Evolutionary conservation across 1,140 invertebrate species (phyloP).

Genomic region (Drosophila tropicalis): DNA sequence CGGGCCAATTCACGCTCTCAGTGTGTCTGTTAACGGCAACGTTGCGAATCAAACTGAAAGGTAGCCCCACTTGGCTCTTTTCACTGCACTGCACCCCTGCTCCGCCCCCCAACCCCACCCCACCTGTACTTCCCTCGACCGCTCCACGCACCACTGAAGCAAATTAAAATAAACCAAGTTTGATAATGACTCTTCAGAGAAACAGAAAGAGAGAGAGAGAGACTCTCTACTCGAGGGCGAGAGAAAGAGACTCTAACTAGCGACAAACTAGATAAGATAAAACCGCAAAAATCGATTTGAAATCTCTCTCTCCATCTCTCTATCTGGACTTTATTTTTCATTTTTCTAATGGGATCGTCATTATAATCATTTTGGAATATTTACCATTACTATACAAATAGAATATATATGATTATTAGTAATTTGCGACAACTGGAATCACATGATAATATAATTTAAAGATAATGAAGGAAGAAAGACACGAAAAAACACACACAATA

Average conservation of each 20-base stretch:
- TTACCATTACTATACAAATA: not conserved
- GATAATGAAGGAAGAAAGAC: not conserved
- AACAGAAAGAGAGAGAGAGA: not conserved
- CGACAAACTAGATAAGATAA: slow-evolving; percentile 62
- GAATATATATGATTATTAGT: slow-evolving; percentile 3
- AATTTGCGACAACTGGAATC: slow-evolving; percentile 7
- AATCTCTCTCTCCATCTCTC: slow-evolving; percentile 15
- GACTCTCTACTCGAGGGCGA: not conserved
- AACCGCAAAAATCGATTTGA: slow-evolving; percentile 40
- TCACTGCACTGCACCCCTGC: slow-evolving; percentile 35
- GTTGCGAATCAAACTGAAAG: slow-evolving; percentile 61
- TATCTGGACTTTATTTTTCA: not conserved
- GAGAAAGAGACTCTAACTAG: slow-evolving; percentile 7
- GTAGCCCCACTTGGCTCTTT: slow-evolving; percentile 9
- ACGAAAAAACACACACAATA: not conserved
- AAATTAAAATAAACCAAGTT: slow-evolving; percentile 58
- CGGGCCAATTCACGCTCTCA: slow-evolving; percentile 29
- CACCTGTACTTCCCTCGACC: not conserved
- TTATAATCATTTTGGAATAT: slow-evolving; percentile 10
- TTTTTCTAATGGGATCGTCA: slow-evolving; percentile 10
- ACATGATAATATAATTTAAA: slow-evolving; percentile 4
- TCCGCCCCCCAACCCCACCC: not conserved
- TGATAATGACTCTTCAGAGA: slow-evolving; percentile 38
- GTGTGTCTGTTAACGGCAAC: slow-evolving; percentile 48
- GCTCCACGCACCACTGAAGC: slow-evolving; percentile 17